phyloP scores from a whole-genome alignment of 37 sponge, comb jelly and placozoan genomes.

The Eunapius fragilis region DNA sequence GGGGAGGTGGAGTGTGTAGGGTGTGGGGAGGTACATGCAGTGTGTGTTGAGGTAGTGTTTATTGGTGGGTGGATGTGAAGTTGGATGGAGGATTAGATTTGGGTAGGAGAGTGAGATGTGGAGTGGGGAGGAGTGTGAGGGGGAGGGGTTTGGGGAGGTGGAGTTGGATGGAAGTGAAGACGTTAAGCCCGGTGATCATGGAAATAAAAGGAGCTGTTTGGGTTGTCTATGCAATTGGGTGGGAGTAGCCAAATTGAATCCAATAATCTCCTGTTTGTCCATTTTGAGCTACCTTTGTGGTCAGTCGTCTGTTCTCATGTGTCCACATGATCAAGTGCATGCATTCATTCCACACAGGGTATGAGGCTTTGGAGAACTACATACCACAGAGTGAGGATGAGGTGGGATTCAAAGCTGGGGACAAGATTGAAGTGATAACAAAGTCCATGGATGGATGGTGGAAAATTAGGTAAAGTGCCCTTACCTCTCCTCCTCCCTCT shows the following conservation, averaged over 20 bases:
- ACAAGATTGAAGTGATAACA: slow-evolving; percentile 59
- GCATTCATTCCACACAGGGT: slow-evolving; percentile 16
- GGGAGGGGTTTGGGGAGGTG: background rate
- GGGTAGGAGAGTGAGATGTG: too few species aligned
- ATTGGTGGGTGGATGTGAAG: background rate
- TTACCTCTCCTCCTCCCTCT: background rate
- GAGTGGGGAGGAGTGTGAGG: too few species aligned
- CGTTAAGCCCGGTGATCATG: background rate
- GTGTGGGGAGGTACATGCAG: background rate
- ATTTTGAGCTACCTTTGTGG: too few species aligned
- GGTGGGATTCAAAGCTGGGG: slow-evolving; percentile 57
- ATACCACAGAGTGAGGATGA: slow-evolving; percentile 74
- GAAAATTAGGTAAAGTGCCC: slow-evolving; percentile 61
- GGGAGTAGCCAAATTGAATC: too few species aligned
- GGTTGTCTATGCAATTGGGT: background rate
- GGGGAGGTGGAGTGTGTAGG: background rate
- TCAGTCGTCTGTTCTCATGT: too few species aligned
- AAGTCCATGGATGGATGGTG: slow-evolving; percentile 90
- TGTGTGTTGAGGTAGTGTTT: background rate
- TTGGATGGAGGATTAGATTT: background rate
- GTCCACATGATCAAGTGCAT: too few species aligned
- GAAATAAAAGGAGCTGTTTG: background rate
- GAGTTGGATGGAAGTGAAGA: background rate
- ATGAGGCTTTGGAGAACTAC: slow-evolving; percentile 76
- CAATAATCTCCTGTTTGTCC: too few species aligned